These are phyloP conservation scores for Drosophila teissieri DNA, from an alignment of 1,140 invertebrate genomes.

Conservation along the genomic window DNA sequence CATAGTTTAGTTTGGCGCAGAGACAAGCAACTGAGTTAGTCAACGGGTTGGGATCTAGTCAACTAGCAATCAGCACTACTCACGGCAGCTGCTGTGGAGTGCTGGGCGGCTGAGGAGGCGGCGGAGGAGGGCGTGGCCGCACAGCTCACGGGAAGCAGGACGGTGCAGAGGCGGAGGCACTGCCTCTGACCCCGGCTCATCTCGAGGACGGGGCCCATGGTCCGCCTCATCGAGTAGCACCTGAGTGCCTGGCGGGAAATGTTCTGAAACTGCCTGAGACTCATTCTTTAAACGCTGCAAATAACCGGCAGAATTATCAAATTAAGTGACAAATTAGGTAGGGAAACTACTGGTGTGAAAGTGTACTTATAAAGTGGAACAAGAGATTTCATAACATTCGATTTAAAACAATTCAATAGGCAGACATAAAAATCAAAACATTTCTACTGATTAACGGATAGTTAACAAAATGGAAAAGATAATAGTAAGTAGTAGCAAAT, in stretches of 20 bases:
- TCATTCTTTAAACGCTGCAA: conserved; percentile 71
- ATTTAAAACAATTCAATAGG: too few relatives aligned
- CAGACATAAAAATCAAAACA: too few relatives aligned
- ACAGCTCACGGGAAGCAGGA: conserved; percentile 69
- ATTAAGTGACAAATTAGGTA: neutral
- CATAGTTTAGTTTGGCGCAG: conserved; percentile 47
- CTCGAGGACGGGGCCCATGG: conserved; percentile 32
- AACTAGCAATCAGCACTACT: conserved; percentile 58
- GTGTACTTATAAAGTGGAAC: neutral
- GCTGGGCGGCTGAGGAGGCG: conserved; percentile 41
- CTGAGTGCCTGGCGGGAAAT: conserved; percentile 55
- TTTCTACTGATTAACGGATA: too few relatives aligned
- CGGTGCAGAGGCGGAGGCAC: conserved; percentile 62
- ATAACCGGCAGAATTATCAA: conserved; percentile 24
- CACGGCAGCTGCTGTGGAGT: conserved; percentile 77
- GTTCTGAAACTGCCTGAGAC: conserved; percentile 64
- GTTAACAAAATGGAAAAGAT: too few relatives aligned
- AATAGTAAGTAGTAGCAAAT: too few relatives aligned
- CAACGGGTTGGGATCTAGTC: conserved; percentile 36
- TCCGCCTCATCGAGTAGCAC: conserved; percentile 39
- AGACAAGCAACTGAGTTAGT: conserved; percentile 52
- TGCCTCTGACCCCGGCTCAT: conserved; percentile 46
- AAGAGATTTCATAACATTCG: neutral
- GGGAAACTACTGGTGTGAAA: neutral
- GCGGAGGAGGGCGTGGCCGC: conserved; percentile 40